These are phyloP conservation scores for Bombus huntii DNA, from an alignment of 1,140 invertebrate genomes.

Conservation along the genomic window DNA sequence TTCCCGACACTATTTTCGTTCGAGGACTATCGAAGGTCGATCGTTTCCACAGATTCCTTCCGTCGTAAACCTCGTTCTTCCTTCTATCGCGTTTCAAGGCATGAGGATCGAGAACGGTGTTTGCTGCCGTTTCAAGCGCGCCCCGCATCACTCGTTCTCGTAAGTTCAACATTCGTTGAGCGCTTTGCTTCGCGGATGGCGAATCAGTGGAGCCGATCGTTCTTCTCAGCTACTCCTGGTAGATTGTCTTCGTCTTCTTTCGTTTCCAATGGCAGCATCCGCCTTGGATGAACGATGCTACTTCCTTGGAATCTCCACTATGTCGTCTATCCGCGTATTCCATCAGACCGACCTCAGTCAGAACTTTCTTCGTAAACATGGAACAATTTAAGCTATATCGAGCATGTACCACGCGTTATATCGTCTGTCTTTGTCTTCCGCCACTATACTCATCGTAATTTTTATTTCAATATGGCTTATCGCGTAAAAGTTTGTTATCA, in stretches of 20 bases:
- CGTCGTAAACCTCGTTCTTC: conserved; percentile 46
- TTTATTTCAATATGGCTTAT: too few relatives aligned
- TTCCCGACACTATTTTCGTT: conserved; percentile 20
- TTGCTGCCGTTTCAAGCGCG: conserved; percentile 38
- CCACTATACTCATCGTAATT: too few relatives aligned
- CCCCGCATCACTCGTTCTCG: conserved; percentile 52
- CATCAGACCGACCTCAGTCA: not conserved
- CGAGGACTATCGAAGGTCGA: conserved; percentile 19
- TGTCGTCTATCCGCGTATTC: conserved; percentile 32
- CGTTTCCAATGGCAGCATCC: not conserved
- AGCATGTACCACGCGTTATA: too few relatives aligned
- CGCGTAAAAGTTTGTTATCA: too few relatives aligned
- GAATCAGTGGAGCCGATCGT: conserved; percentile 8
- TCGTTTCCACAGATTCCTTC: conserved; percentile 37
- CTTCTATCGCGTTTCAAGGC: conserved; percentile 46
- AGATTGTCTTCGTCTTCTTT: conserved; percentile 36
- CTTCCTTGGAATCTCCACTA: conserved; percentile 42
- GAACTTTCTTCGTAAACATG: conserved; percentile 25
- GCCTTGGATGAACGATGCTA: not conserved
- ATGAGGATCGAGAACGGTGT: conserved; percentile 19
- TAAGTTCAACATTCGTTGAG: conserved; percentile 42
- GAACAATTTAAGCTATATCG: not conserved
- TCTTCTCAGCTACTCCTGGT: not conserved
- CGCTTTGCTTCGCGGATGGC: not conserved
- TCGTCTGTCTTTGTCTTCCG: too few relatives aligned